Conservation (phyloP, 1,140 invertebrate genomes). For the Steinernema feltiae region DNA sequence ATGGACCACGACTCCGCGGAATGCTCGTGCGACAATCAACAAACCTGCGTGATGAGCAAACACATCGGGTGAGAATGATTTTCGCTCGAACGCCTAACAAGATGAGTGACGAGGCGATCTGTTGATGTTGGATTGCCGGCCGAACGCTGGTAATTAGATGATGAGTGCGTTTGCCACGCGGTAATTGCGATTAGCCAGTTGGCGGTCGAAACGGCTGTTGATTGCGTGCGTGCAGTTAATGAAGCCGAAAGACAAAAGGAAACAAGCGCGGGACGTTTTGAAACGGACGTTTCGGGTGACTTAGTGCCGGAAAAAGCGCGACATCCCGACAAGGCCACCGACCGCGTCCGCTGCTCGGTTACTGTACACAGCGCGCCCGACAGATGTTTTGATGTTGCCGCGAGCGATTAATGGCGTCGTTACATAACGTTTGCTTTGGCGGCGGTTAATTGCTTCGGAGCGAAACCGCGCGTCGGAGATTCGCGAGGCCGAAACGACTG, state of each 20-base stretch:
- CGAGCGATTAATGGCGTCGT: conserved; percentile 1
- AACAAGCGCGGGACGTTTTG: background rate
- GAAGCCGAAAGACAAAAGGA: background rate
- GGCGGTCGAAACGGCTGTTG: background rate
- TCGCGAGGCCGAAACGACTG: background rate
- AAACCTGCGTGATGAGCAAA: conserved; percentile 50
- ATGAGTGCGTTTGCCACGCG: conserved; percentile 1
- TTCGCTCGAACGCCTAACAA: conserved; percentile 2
- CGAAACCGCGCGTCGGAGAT: background rate
- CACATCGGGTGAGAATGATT: conserved; percentile 42
- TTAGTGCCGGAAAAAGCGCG: background rate
- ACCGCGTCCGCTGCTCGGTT: background rate
- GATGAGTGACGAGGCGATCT: background rate
- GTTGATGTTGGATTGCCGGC: background rate
- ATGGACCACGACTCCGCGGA: conserved; percentile 52
- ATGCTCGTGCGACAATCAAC: conserved; percentile 42
- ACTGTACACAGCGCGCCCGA: background rate
- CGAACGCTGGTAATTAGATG: conserved; percentile 13
- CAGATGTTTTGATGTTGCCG: conserved; percentile 13
- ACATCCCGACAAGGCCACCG: background rate
- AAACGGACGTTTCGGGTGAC: background rate
- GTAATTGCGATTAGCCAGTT: background rate
- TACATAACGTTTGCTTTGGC: conserved; percentile 15
- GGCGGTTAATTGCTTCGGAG: background rate
- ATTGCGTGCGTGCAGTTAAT: background rate